Evolutionary conservation across 2,113 vertebrate genomes (phyloP), one percentile per base, ranked within the genome.

Genomic region (Calidris pugnax): DNA sequence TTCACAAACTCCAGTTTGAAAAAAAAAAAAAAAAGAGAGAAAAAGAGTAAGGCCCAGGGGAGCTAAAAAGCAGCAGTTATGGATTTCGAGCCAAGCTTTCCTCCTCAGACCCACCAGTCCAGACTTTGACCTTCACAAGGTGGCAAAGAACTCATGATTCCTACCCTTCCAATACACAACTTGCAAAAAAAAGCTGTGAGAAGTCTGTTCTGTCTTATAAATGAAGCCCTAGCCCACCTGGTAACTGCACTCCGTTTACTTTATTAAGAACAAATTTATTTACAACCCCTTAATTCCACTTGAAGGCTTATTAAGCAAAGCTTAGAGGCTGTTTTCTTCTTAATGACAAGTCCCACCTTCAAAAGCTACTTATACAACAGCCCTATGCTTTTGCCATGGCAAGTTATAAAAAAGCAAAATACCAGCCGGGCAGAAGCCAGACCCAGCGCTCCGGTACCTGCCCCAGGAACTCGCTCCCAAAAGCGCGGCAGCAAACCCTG

Each of bases 201-300:
- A 67, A 68, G 7, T 8, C 62, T 64, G 1, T 0, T 53, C 17
- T 13, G 8, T 14, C 23, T 57, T 24, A 33, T 2, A 76, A 80
- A 68, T 1, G 0, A 67, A 81, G 22, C 24, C 68, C 72, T 48
- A 43, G 41, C 30, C 37, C 53, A 73, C 47, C 11, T 10, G 37
- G 19, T 45, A 53, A 66, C 67, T 32, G 12, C 24, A 75, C 14
- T 37, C 37, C 30, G 22, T 37, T 84, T 8, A 13, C 14, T 68
- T 94, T 39, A 57, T 68, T 79, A 92, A 62, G 24, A 83, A 60
- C 39, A 69, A 91, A 89, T 76, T 80, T 51, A 94, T 80, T 83
- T 79, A 56, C 50, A 90, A 74, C 16, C 67, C 71, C 55, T 78
- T 63, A 77, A 88, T 67, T 93, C 80, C 75, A 88, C 15, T 0